These are phyloP conservation scores for Choristoneura fumiferana DNA, from an alignment of 1,140 invertebrate species.

Conservation along the genomic window DNA sequence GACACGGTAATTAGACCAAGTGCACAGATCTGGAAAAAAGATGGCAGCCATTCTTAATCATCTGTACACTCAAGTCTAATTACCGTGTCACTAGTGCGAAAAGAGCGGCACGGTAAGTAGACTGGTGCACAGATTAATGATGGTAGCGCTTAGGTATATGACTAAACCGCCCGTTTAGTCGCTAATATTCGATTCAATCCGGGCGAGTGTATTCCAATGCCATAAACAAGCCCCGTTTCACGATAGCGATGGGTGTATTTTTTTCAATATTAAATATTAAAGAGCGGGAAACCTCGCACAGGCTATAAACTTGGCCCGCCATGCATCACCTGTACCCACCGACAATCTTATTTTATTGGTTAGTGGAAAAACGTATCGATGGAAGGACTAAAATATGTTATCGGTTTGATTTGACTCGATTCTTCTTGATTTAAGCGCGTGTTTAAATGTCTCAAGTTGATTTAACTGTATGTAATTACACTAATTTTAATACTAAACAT, in stretches of 20 bases:
- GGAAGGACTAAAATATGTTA: conserved; percentile 3
- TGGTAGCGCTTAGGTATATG: no score
- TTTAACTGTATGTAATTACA: no score
- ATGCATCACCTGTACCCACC: conserved; percentile 63
- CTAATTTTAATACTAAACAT: no score
- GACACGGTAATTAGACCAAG: no score
- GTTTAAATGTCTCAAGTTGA: no score
- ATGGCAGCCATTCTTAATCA: no score
- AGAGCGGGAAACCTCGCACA: conserved; percentile 59
- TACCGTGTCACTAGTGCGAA: no score
- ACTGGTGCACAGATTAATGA: no score
- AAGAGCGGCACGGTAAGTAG: no score
- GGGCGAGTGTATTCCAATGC: conserved; percentile 17
- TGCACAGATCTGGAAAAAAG: no score
- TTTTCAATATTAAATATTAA: conserved; percentile 76
- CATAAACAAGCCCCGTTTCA: conserved; percentile 54
- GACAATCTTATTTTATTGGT: conserved; percentile 68
- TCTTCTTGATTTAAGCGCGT: not conserved
- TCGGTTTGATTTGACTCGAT: conserved; percentile 12
- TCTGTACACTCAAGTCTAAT: no score
- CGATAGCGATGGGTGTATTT: conserved; percentile 49
- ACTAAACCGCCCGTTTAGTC: no score
- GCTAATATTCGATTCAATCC: conserved; percentile 1
- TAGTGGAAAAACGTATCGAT: conserved; percentile 28
- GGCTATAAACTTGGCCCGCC: conserved; percentile 60